Evolutionary conservation across 2,797 vertebrate genomes (phyloP).

Genomic region (Bradypodion ventrale): DNA sequence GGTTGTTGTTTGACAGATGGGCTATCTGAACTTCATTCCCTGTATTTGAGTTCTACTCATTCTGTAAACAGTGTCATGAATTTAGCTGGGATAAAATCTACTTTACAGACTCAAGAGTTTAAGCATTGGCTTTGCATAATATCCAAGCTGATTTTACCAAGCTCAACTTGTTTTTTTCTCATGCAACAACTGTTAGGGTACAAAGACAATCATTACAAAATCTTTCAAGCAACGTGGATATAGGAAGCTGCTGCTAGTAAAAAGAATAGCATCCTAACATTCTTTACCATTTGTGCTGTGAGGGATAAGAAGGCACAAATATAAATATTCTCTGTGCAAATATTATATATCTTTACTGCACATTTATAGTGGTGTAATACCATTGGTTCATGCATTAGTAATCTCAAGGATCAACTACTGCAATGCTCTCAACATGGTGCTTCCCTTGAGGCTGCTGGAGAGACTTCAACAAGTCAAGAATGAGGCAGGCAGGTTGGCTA

Average conservation of each 20-base stretch:
- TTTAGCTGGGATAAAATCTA: not conserved
- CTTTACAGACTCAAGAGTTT: not conserved
- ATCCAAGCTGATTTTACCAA: not conserved
- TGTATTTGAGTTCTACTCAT: not conserved
- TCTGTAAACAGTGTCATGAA: not conserved
- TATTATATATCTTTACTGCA: no score
- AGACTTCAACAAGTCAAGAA: no score
- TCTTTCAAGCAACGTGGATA: not conserved
- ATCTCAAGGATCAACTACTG: no score
- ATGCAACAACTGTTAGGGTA: no score
- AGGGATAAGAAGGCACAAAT: not conserved
- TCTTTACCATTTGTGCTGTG: not conserved
- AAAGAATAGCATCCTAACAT: no score
- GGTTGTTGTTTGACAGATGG: not conserved
- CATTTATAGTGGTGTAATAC: no score
- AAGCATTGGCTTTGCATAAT: not conserved
- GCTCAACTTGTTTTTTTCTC: not conserved
- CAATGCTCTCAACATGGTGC: no score
- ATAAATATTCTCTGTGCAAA: no score
- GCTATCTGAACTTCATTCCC: not conserved
- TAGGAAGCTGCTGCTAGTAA: not conserved
- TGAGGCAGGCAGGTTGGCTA: no score
- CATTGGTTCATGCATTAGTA: no score
- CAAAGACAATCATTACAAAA: fast-evolving
- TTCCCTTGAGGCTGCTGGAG: no score